Percentiles rank a stretch among this genome's conserved stretches.
These are phyloP conservation scores for Ganaspis sp. DNA, from an alignment of 1,140 invertebrate genomes.

Conservation along the genomic window DNA sequence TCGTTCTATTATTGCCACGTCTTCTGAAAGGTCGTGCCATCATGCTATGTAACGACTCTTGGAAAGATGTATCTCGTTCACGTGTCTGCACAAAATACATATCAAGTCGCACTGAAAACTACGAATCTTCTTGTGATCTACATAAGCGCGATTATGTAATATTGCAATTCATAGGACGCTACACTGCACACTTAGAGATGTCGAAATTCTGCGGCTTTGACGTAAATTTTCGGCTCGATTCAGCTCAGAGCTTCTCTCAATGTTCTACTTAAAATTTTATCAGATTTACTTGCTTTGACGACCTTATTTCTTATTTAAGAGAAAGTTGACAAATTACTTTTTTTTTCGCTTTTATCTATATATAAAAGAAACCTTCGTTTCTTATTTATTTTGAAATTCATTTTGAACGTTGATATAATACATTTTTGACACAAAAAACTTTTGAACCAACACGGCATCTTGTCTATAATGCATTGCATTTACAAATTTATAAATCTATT, in stretches of 20 bases:
- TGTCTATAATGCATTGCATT: too few relatives aligned
- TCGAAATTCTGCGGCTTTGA: background rate
- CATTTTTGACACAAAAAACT: too few relatives aligned
- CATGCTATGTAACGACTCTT: conserved; percentile 17
- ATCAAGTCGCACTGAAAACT: conserved; percentile 3
- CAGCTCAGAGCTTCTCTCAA: background rate
- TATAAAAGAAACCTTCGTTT: background rate
- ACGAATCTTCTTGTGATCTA: conserved; percentile 9
- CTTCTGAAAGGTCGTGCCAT: conserved; percentile 56
- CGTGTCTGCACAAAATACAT: conserved; percentile 3
- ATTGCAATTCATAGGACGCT: conserved; percentile 4
- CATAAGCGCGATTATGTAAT: conserved; percentile 22
- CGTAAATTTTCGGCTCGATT: background rate
- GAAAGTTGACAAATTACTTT: background rate
- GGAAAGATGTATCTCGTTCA: conserved; percentile 25
- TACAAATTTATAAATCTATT: too few relatives aligned
- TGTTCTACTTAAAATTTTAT: background rate
- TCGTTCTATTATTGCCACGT: conserved; percentile 62
- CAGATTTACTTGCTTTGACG: background rate
- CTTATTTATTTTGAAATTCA: too few relatives aligned
- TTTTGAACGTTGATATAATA: too few relatives aligned
- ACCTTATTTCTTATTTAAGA: background rate
- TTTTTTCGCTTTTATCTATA: background rate
- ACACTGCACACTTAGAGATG: background rate
- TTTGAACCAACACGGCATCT: too few relatives aligned